Evolutionary conservation across 2,888 invertebrate species (phyloP), one percentile per base, ranked within the genome.

Genomic region (Scaptomyza parva): DNA sequence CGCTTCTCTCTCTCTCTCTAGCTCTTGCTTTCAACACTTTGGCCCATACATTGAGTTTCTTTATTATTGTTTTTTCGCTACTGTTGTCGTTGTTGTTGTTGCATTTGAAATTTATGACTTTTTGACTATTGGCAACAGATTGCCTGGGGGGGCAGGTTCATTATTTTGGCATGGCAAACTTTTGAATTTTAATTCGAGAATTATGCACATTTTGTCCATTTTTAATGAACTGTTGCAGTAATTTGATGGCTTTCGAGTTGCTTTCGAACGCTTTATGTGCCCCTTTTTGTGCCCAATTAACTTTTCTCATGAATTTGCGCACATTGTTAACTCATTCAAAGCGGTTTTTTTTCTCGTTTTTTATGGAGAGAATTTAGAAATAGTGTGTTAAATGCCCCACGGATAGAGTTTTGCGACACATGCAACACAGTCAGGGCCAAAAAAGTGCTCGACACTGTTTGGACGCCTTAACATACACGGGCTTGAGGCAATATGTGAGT

Each of bases 91-190:
- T 70, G 43, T 47, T 74, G 59, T 61, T 62, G 53, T 64, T 82
- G 75, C 76, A 70, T 78, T 70, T 70, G 76, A 78, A 74, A 88
- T 84, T 84, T 84, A 88, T 78, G 88, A 86, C 60, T 83, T 84
- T 86, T 88, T 86, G 86, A 83, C 84, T 88, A 84, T 86, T 86
- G 88, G 88, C 86, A 84, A 83, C 88, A 84, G 86, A 88, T 88
- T 84, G 88, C 57, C 8, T 6, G 48, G 35, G 64, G 6, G 48
- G 35, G 64, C 70, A 61, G 78, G 86, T 84, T 80, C 80, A 86
- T 84, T 84, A 88, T 88, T 85, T 70, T 83, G 81, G 78, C 78
- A 60, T 59, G 59, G 69, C 50, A 87, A 84, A 84, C 77, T 84
- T 84, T 84, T 80, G 86, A 84, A 83, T 84, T 75, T 84, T 77